These are phyloP conservation scores for Cylloceria caligata DNA, from an alignment of 2,888 invertebrate genomes.

Conservation along the genomic window DNA sequence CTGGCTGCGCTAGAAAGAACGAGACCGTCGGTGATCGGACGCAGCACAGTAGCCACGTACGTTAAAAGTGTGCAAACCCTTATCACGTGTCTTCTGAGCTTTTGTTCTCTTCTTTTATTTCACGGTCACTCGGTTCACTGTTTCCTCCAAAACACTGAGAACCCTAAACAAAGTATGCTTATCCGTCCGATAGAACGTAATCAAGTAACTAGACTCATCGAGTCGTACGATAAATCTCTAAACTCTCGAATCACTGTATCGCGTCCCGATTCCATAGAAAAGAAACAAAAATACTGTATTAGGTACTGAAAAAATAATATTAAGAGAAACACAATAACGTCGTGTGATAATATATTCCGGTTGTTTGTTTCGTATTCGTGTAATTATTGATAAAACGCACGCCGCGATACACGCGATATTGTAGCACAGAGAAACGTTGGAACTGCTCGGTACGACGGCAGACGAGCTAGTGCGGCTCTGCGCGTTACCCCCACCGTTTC, in stretches of 20 bases:
- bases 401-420: slow-evolving; percentile 70
- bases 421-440: slow-evolving; percentile 58
- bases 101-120: not conserved
- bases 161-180: not conserved
- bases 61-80: not conserved
- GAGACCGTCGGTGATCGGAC: slow-evolving; percentile 15
- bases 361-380: slow-evolving; percentile 8
- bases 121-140: slow-evolving; percentile 28
- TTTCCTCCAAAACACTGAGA: not conserved
- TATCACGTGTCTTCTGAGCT: not conserved
- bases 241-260: slow-evolving; percentile 22
- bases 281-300: not conserved
- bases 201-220: not conserved
- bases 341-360: no score
- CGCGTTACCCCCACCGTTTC: slow-evolving; percentile 77
- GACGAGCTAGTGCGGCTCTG: slow-evolving; percentile 83
- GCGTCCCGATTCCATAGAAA: not conserved
- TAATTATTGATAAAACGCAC: slow-evolving; percentile 62
- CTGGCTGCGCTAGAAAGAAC: not conserved
- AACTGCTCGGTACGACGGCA: slow-evolving; percentile 82
- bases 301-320: not conserved
- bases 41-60: not conserved
- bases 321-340: not conserved
- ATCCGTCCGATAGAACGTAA: not conserved
- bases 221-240: not conserved